A percentile compares a stretch with the other conserved stretches of the same genome.
phyloP scores from a whole-genome alignment of 1,140 invertebrate genomes.

The Zaprionus camerounensis region DNA sequence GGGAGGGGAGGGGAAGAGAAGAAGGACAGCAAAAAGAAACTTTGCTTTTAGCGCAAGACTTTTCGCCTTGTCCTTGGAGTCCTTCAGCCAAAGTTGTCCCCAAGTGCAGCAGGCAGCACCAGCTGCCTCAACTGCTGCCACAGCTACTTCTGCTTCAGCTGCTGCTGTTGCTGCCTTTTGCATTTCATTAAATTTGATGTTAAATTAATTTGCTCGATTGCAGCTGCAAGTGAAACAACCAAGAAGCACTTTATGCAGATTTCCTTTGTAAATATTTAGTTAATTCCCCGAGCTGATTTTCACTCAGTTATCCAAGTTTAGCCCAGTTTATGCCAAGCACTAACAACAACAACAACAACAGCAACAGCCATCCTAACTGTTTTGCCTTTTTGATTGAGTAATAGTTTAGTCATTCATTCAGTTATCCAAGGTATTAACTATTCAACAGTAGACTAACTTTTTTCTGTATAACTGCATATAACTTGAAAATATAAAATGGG shows the following conservation, averaged over 20 bases:
- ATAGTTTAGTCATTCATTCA: too few species aligned
- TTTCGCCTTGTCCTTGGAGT: constrained; percentile 36
- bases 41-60: constrained; percentile 58
- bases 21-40: constrained; percentile 36
- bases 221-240: constrained; percentile 41
- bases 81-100: constrained; percentile 38
- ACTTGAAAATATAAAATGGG: too few species aligned
- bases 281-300: constrained; percentile 54
- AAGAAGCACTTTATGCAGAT: constrained; percentile 56
- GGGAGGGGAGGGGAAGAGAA: neutral
- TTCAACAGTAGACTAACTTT: too few species aligned
- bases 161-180: constrained; percentile 34
- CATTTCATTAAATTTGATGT: constrained; percentile 79
- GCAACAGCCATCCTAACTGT: neutral
- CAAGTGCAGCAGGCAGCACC: constrained; percentile 44
- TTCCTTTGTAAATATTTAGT: constrained; percentile 77
- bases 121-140: constrained; percentile 5
- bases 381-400: too few species aligned
- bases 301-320: neutral
- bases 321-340: neutral
- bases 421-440: too few species aligned
- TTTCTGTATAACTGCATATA: too few species aligned
- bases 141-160: constrained; percentile 9
- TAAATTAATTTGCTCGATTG: constrained; percentile 74
- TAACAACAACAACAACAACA: neutral